Evolutionary conservation across 2,888 invertebrate species (phyloP).

Genomic region (Schizaphis graminum): DNA sequence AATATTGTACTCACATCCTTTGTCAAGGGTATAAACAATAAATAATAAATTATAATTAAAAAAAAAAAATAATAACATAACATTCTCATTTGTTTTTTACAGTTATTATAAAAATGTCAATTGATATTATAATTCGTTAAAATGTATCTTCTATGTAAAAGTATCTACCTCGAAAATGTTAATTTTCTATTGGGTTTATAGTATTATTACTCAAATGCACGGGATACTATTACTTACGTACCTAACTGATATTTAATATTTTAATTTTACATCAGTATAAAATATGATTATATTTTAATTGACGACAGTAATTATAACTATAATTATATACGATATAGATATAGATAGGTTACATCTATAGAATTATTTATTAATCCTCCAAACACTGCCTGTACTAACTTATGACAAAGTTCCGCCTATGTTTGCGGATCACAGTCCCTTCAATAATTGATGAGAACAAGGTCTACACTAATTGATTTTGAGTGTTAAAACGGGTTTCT

Average conservation of each 20-base stretch:
- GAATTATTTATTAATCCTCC: neutral
- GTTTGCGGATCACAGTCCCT: neutral
- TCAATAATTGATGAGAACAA: neutral
- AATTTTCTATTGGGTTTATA: neutral
- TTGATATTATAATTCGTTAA: neutral
- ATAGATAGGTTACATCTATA: neutral
- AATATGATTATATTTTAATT: neutral
- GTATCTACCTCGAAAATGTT: neutral
- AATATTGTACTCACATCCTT: neutral
- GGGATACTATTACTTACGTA: too few species aligned
- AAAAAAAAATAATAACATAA: neutral
- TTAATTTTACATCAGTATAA: neutral
- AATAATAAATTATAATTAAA: neutral
- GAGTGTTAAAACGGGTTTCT: neutral
- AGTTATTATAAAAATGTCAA: neutral
- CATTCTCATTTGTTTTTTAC: neutral
- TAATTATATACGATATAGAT: neutral
- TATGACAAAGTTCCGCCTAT: neutral
- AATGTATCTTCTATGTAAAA: neutral
- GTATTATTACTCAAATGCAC: neutral
- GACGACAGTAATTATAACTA: neutral
- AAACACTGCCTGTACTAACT: neutral
- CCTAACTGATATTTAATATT: neutral
- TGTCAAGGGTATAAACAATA: neutral
- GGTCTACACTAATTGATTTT: neutral